Evolutionary conservation across 1,140 invertebrate genomes (phyloP).

Genomic region (Mesaphorura yosii): DNA sequence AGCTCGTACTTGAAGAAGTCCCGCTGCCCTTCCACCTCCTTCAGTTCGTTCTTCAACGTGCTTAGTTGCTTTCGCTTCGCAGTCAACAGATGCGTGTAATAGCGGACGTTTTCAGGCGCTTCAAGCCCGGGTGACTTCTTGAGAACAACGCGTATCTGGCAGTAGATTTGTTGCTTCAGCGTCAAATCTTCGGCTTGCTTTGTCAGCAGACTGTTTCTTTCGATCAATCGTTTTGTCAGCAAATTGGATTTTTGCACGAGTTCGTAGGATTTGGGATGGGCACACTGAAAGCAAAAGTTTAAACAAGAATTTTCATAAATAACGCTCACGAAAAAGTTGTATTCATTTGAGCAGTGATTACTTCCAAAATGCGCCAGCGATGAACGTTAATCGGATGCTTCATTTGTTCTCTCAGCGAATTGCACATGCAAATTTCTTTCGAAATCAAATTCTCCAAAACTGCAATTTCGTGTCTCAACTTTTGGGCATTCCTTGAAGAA

Average conservation of each 20-base stretch:
- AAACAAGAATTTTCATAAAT: not conserved
- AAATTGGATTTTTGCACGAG: slow-evolving; percentile 22
- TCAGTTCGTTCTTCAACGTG: slow-evolving; percentile 12
- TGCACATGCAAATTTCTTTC: slow-evolving; percentile 27
- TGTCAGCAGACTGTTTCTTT: slow-evolving; percentile 11
- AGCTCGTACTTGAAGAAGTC: slow-evolving; percentile 10
- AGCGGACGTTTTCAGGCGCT: slow-evolving; percentile 19
- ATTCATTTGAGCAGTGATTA: not conserved
- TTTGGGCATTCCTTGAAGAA: not conserved
- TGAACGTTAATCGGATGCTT: slow-evolving; percentile 26
- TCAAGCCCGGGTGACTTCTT: slow-evolving; percentile 18
- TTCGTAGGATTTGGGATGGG: slow-evolving; percentile 24
- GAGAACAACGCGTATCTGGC: slow-evolving; percentile 12
- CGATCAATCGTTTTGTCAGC: slow-evolving; percentile 19
- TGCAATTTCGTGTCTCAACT: slow-evolving; percentile 19
- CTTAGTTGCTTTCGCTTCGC: slow-evolving; percentile 15
- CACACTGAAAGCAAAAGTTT: slow-evolving; percentile 1
- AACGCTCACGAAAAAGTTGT: not conserved
- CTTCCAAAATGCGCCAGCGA: slow-evolving; percentile 25
- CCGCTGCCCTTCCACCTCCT: too few species aligned
- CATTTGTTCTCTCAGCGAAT: slow-evolving; percentile 16
- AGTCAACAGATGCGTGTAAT: slow-evolving; percentile 8
- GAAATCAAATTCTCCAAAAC: slow-evolving; percentile 24
- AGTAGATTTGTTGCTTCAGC: slow-evolving; percentile 20
- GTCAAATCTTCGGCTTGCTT: not conserved